Percentiles rank a stretch among this genome's conserved stretches.
phyloP scores from a whole-genome alignment of 2,113 vertebrate genomes.

The Dascyllus trimaculatus region DNA sequence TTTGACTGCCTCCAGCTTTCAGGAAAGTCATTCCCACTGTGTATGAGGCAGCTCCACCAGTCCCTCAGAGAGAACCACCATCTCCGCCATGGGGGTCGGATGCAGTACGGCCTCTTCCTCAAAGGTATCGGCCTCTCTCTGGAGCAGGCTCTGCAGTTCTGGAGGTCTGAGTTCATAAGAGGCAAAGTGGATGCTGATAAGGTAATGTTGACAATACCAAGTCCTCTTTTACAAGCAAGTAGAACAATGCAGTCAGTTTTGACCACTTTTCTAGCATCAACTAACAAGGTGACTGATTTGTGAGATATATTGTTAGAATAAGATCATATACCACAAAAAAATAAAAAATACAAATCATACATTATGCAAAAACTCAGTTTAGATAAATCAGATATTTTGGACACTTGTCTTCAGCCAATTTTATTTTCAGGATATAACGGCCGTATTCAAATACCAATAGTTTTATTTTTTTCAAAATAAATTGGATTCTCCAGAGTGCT shows the following conservation, averaged over 20 bases:
- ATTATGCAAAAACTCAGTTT: too few relatives aligned
- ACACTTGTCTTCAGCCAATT: too few relatives aligned
- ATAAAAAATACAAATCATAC: too few relatives aligned
- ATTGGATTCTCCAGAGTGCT: not conserved
- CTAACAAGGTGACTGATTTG: too few relatives aligned
- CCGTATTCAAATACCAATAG: too few relatives aligned
- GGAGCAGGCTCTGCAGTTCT: conserved; percentile 96
- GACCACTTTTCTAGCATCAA: not conserved
- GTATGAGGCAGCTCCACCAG: conserved; percentile 96
- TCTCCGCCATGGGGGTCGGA: conserved; percentile 94
- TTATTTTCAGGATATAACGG: too few relatives aligned
- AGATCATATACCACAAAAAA: too few relatives aligned
- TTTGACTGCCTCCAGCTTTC: conserved; percentile 85
- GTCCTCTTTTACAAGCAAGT: too few relatives aligned
- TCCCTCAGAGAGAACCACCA: conserved; percentile 92
- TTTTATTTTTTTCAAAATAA: conserved; percentile 2
- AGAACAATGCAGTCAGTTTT: too few relatives aligned
- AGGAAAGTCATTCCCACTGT: conserved; percentile 92
- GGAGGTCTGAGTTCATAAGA: conserved; percentile 93
- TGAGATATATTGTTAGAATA: too few relatives aligned
- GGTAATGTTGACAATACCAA: conserved; percentile 81
- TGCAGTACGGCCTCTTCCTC: conserved; percentile 98
- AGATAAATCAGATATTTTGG: too few relatives aligned
- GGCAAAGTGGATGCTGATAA: conserved; percentile 98
- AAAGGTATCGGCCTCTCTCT: conserved; percentile 96